A percentile compares a stretch with the other conserved stretches of the same genome.
Conservation (phyloP, 2,797 vertebrate species). For the Protosalanx chinensis region DNA sequence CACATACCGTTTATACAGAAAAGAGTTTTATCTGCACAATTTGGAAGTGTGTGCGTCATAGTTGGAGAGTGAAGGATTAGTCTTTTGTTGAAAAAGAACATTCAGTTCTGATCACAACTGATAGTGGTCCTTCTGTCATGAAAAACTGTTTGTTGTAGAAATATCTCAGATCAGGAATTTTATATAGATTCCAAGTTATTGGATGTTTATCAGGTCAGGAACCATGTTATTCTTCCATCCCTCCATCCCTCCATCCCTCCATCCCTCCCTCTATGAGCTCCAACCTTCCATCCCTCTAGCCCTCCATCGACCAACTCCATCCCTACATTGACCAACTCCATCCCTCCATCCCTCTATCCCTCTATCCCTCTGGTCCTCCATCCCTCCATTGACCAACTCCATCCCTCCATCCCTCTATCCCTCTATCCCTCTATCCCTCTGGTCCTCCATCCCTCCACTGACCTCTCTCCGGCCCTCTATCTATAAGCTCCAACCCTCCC, state of each 20-base stretch:
- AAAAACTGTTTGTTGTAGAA: neutral
- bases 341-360: neutral
- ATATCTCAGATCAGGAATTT: neutral
- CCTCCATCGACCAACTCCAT: neutral
- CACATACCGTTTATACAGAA: neutral
- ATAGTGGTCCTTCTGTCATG: too few relatives aligned
- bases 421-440: neutral
- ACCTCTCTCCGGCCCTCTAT: neutral
- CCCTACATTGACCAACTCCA: neutral
- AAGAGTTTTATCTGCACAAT: neutral
- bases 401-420: neutral
- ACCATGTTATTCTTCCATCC: neutral
- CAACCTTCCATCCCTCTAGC: too few relatives aligned
- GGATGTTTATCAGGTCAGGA: neutral
- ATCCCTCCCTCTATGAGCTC: too few relatives aligned
- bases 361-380: neutral
- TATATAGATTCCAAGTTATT: neutral
- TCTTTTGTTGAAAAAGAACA: too few relatives aligned
- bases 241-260: too few relatives aligned
- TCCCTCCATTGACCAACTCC: neutral
- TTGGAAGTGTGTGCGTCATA: neutral
- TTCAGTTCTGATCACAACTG: too few relatives aligned
- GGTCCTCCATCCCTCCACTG: neutral
- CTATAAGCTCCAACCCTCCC: too few relatives aligned
- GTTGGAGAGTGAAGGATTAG: too few relatives aligned